Conservation (phyloP, 2,797 vertebrate genomes). For the Erpetoichthys calabaricus region DNA sequence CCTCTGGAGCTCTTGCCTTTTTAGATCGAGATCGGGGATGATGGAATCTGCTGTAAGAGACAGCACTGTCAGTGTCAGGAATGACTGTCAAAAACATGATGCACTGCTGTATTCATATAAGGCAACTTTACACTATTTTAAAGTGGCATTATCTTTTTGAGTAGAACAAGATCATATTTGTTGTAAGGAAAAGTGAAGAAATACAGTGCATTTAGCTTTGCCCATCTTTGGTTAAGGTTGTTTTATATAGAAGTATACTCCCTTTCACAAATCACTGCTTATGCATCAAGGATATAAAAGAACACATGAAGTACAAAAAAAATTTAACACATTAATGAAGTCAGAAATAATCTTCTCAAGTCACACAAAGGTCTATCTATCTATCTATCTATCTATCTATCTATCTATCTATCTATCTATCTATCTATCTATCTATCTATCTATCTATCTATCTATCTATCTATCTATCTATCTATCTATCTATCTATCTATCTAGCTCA, state of each 20-base stretch:
- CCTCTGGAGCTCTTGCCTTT: constrained; percentile 67
- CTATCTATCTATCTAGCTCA: not conserved
- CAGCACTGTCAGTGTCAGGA: constrained; percentile 33
- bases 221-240: no score
- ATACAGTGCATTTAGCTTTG: no score
- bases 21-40: constrained; percentile 68
- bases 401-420: not conserved
- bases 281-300: no score
- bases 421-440: not conserved
- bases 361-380: not conserved
- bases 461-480: not conserved
- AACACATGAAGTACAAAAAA: no score
- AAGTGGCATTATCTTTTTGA: constrained; percentile 18
- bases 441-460: not conserved
- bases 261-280: no score
- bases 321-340: no score
- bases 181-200: not conserved
- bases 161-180: constrained; percentile 3
- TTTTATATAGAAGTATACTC: no score
- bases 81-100: constrained; percentile 33
- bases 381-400: not conserved
- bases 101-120: constrained; percentile 31
- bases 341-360: no score
- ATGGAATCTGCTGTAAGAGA: constrained; percentile 47
- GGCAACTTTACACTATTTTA: constrained; percentile 28